These are phyloP conservation scores for Harpegnathos saltator DNA, from an alignment of 1,140 invertebrate species.

Conservation along the genomic window DNA sequence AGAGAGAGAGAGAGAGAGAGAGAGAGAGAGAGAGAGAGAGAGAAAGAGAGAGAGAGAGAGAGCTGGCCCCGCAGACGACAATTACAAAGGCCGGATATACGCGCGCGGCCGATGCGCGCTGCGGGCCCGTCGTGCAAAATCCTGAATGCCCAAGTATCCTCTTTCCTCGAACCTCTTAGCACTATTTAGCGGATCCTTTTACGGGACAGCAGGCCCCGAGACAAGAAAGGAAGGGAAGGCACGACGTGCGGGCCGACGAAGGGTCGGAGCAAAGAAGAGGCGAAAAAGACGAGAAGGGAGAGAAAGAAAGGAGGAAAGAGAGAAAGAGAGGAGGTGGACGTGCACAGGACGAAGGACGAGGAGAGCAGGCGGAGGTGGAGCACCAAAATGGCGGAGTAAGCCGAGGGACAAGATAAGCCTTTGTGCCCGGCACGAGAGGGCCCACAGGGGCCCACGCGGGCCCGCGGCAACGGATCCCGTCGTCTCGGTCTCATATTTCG, in stretches of 20 bases:
- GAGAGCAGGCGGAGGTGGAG: constrained; percentile 62
- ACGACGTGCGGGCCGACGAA: constrained; percentile 67
- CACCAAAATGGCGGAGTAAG: constrained; percentile 79
- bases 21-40: too few relatives aligned
- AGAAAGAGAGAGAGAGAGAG: too few relatives aligned
- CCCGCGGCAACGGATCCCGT: constrained; percentile 74
- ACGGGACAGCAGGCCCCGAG: constrained; percentile 77
- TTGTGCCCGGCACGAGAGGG: constrained; percentile 76
- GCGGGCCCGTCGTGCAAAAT: constrained; percentile 69
- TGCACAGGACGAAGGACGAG: constrained; percentile 35
- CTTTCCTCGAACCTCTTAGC: constrained; percentile 81
- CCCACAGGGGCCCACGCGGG: constrained; percentile 67
- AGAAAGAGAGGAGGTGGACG: constrained; percentile 31
- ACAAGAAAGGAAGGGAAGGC: constrained; percentile 79
- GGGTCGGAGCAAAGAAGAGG: constrained; percentile 57
- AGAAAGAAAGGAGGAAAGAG: constrained; percentile 6
- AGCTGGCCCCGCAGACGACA: constrained; percentile 18
- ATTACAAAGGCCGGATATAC: constrained; percentile 54
- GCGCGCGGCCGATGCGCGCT: constrained; percentile 31
- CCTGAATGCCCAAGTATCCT: constrained; percentile 78
- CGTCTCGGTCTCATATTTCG: constrained; percentile 82
- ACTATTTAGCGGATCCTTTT: constrained; percentile 82
- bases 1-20: too few relatives aligned
- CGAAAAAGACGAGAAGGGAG: constrained; percentile 69
- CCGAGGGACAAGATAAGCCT: constrained; percentile 82